Base-by-base conservation (phyloP, 2,888 invertebrate species). In the Caenorhabditis virilis region DNA sequence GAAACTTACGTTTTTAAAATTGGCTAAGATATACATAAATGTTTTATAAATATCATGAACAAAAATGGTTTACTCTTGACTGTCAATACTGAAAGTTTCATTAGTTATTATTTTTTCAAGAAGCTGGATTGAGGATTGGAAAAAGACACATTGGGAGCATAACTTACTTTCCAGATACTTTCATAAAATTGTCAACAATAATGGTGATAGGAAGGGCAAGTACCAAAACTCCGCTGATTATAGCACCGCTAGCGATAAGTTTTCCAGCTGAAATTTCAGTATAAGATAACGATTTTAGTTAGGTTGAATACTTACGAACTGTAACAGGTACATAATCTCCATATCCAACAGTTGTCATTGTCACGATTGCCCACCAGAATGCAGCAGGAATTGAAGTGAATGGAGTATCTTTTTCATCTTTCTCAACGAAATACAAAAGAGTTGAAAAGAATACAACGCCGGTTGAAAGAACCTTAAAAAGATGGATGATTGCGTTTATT, bases 131-230 rank as follows among this genome's bases (percentile, higher is more conserved):
- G n/a, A n/a, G n/a, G n/a, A n/a, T n/a, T n/a, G n/a, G n/a, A n/a
- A n/a, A n/a, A n/a, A n/a, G n/a, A n/a, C n/a, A n/a, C n/a, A n/a
- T n/a, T n/a, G n/a, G n/a, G n/a, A n/a, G n/a, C n/a, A 25, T 7
- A 49, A 76, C 76, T 70, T 43, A 74, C 77, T 75, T 76, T 70
- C 76, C 76, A 48, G 78, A 76, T 13, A 79, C 79, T 64, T 77
- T 79, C 78, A 81, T 78, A 52, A 80, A 80, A 54, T 81, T 79
- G 57, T 80, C 80, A 41, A 80, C 80, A 54, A 80, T 80, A 56
- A 81, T 80, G 18, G 80, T 80, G 74, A 80, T 80, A 52, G 74
- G 80, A 27, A 80, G 73, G 13, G 80, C 80, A 26, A 80, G 72
- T 1, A 81, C 80, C 22, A 80, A 59, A 1, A 80, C 80, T 15